A percentile compares a stretch with the other conserved stretches of the same genome.
These are phyloP conservation scores for Tetragonula carbonaria DNA, from an alignment of 2,888 invertebrate genomes.

Conservation along the genomic window DNA sequence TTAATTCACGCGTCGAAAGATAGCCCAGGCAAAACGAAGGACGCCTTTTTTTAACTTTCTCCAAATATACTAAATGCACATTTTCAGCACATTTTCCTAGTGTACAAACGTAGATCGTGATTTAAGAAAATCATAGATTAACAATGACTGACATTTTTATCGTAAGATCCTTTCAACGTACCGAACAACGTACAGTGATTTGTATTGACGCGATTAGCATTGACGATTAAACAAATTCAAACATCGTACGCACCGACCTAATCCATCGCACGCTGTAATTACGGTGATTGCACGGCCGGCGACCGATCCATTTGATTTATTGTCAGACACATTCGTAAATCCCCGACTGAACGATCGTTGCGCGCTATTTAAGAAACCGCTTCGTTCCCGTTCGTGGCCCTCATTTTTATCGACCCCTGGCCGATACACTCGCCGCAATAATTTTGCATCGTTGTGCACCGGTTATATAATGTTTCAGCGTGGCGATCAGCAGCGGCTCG, in stretches of 20 bases:
- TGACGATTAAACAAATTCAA: too few relatives aligned
- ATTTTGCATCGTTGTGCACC: constrained; percentile 39
- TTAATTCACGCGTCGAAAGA: too few relatives aligned
- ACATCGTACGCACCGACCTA: too few relatives aligned
- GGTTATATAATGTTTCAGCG: constrained; percentile 46
- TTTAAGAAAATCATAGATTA: too few relatives aligned
- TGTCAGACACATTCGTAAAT: constrained; percentile 33
- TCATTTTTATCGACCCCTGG: constrained; percentile 35
- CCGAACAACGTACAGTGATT: too few relatives aligned
- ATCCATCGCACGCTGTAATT: not conserved
- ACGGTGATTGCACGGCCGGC: not conserved
- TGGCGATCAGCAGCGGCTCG: not conserved
- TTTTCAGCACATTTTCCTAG: too few relatives aligned
- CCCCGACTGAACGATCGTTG: not conserved
- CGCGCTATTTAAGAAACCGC: constrained; percentile 33
- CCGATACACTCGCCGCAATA: constrained; percentile 18
- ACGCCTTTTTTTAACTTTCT: too few relatives aligned
- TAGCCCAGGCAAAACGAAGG: too few relatives aligned
- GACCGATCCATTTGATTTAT: constrained; percentile 40
- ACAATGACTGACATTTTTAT: too few relatives aligned
- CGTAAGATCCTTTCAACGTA: too few relatives aligned
- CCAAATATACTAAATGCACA: too few relatives aligned
- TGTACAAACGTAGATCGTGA: not conserved
- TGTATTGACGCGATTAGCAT: too few relatives aligned
- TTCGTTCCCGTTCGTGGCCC: constrained; percentile 16